Evolutionary conservation across 2,113 vertebrate species (phyloP), one percentile per base, ranked within the genome.

Genomic region (Bothrops jararaca): DNA sequence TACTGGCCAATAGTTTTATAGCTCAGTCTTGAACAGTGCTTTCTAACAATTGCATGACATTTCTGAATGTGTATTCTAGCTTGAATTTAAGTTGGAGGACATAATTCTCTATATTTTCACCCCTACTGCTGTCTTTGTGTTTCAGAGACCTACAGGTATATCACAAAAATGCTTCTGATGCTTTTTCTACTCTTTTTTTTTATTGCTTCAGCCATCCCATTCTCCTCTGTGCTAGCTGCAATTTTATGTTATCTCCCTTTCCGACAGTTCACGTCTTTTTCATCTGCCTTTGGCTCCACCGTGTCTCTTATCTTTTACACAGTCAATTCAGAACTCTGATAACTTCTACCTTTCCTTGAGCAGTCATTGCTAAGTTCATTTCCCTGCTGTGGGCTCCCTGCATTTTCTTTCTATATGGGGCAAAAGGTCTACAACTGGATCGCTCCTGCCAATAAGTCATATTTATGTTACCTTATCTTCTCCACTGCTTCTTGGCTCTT

Each of bases 231-330:
- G 13, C 91, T 88, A 52, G 24, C 57, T 93, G 8, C 22, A 91
- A 24, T 7, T 34, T 12, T 23, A 11, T 58, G 57, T 91, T 88
- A 80, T 94, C 92, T 42, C 42, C 85, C 10, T 56, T 34, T 1
- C 69, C 2, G n/a, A 22, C 24, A 22, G 64, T 90, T 85, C 56
- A 64, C 6, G n/a, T 64, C n/a, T 53, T 80, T 90, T 45, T 26
- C 64, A 2, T 87, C 18, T 91, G 53, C 13, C 54, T 11, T 92
- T 60, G 52, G 18, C 52, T 88, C 45, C 85, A 18, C 57, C 2
- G 23, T 69, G 58, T 85, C 52, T 90, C n/a, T 93, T 86, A 10
- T 93, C 94, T 91, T 90, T 11, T 3, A 86, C 57, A n/a, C 90
- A 23, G 11, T 8, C 48, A 89, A 48, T n/a, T 52, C 60, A 29